Evolutionary conservation across 2,797 vertebrate genomes (phyloP).

Genomic region (Pangasius macronema): DNA sequence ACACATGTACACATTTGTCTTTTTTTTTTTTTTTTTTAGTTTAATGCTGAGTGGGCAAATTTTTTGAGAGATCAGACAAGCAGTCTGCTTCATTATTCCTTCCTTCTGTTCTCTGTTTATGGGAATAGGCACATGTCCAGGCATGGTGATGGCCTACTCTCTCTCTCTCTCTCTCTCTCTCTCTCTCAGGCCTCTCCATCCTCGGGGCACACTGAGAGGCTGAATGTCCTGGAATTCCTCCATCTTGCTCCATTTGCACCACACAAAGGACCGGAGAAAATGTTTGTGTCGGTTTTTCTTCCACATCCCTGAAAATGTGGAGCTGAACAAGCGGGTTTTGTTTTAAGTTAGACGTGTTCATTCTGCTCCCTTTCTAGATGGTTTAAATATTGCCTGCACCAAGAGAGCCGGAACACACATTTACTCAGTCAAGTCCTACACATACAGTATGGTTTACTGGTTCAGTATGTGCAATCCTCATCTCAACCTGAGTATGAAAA

Average conservation of each 20-base stretch:
- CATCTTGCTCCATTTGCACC: slow-evolving; percentile 44
- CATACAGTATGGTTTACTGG: neutral
- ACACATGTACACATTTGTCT: neutral
- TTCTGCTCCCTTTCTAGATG: neutral
- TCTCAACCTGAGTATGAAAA: neutral
- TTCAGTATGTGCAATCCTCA: neutral
- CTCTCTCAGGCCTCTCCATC: slow-evolving; percentile 35
- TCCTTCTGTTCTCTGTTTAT: slow-evolving; percentile 30
- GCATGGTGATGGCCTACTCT: slow-evolving; percentile 37
- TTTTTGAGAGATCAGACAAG: slow-evolving; percentile 29
- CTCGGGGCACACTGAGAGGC: slow-evolving; percentile 30
- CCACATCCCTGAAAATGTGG: slow-evolving; percentile 31
- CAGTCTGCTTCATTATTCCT: slow-evolving; percentile 40
- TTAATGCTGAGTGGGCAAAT: slow-evolving; percentile 40
- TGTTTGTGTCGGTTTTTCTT: slow-evolving; percentile 33
- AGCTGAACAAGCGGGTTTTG: slow-evolving; percentile 35
- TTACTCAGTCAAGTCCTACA: neutral
- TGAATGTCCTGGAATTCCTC: slow-evolving; percentile 50
- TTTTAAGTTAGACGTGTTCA: slow-evolving; percentile 33
- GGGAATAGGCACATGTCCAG: slow-evolving; percentile 41
- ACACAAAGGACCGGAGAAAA: slow-evolving; percentile 42
- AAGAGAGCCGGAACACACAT: slow-evolving; percentile 30
- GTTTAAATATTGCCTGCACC: slow-evolving; percentile 29
- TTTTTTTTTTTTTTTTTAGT: neutral
- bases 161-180: slow-evolving; percentile 15